These are phyloP conservation scores for Cavia porcellus DNA, from an alignment of 2,113 vertebrate species.

Conservation along the genomic window DNA sequence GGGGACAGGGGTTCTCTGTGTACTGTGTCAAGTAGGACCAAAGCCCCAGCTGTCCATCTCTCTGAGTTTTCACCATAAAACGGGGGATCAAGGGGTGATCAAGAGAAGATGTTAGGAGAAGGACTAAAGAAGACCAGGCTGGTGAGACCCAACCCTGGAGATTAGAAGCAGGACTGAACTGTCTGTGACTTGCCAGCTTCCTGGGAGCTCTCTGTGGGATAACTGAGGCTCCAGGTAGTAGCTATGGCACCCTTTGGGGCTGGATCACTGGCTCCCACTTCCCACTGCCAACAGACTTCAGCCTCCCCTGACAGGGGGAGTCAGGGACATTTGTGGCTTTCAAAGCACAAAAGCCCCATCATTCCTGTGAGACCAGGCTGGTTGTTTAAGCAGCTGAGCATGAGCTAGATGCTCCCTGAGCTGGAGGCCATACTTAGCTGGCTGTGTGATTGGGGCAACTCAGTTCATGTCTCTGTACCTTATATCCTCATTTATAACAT, in stretches of 20 bases:
- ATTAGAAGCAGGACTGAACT: not conserved
- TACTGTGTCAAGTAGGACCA: not conserved
- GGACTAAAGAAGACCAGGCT: accelerated
- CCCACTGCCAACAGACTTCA: not conserved
- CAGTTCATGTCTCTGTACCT: not conserved
- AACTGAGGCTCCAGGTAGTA: not conserved
- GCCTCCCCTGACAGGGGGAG: not conserved
- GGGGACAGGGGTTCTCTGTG: too few relatives aligned
- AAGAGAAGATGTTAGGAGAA: not conserved
- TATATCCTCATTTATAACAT: not conserved
- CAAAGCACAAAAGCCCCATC: not conserved
- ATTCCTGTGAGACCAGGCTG: not conserved
- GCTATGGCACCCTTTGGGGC: not conserved
- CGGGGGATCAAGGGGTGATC: not conserved
- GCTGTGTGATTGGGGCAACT: not conserved
- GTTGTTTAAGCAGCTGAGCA: not conserved
- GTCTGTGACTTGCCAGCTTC: not conserved
- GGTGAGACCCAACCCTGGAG: not conserved
- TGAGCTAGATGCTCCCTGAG: not conserved
- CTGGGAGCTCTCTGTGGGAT: not conserved
- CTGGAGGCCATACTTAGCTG: not conserved
- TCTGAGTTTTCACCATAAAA: not conserved
- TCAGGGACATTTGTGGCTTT: not conserved
- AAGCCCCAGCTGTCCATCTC: not conserved
- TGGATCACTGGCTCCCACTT: too few relatives aligned